phyloP scores from a whole-genome alignment of 2,888 invertebrate genomes.

The Protonemura montana region DNA sequence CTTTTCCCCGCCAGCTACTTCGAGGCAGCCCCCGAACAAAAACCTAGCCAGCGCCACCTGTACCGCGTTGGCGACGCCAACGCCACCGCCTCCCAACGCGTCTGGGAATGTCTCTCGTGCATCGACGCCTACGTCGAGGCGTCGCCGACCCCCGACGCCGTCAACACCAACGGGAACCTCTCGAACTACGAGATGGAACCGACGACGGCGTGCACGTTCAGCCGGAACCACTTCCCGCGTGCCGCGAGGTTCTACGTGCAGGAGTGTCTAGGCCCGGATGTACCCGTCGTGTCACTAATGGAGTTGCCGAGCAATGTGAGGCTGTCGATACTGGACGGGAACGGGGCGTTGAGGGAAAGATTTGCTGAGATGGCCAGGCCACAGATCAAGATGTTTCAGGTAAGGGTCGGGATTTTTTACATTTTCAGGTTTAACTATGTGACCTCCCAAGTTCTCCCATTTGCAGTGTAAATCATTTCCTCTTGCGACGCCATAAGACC shows the following conservation, averaged over 20 bases:
- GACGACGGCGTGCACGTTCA: constrained; percentile 42
- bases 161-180: constrained; percentile 35
- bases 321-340: constrained; percentile 73
- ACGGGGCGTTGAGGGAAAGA: constrained; percentile 68
- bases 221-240: constrained; percentile 50
- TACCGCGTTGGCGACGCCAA: constrained; percentile 70
- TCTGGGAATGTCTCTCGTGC: constrained; percentile 65
- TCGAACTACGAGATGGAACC: constrained; percentile 32
- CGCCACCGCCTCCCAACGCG: constrained; percentile 58
- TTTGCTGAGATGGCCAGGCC: constrained; percentile 76
- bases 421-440: no score
- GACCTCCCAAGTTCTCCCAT: no score
- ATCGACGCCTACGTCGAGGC: constrained; percentile 1
- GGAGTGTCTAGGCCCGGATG: constrained; percentile 82
- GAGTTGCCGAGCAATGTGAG: constrained; percentile 67
- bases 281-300: constrained; percentile 73
- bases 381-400: constrained; percentile 74
- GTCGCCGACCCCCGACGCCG: constrained; percentile 14
- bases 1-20: constrained; percentile 69
- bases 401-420: constrained; percentile 55
- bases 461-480: no score
- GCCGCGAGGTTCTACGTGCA: constrained; percentile 62
- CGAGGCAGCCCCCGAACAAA: constrained; percentile 78
- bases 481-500: no score
- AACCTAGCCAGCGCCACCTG: constrained; percentile 82